A percentile compares a stretch with the other conserved stretches of the same genome.
Evolutionary conservation across 2,797 vertebrate species (phyloP).

Genomic region (Poeciliopsis paucimaculata): DNA sequence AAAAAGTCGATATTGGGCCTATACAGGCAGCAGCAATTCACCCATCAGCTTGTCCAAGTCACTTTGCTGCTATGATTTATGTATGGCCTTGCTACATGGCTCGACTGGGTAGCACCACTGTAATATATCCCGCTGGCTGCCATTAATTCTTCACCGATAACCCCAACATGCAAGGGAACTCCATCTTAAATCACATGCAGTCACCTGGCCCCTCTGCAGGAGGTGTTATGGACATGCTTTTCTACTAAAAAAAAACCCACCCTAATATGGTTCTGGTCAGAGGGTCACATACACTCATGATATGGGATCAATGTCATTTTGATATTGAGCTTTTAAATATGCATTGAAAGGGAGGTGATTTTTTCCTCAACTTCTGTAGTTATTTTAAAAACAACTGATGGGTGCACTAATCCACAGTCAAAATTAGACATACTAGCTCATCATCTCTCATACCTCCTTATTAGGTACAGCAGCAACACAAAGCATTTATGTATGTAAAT

Average conservation of each 20-base stretch:
- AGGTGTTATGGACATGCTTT: slow-evolving; percentile 44
- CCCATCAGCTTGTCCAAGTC: slow-evolving; percentile 79
- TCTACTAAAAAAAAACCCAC: not conserved
- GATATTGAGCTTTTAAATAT: not conserved
- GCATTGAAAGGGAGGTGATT: not conserved
- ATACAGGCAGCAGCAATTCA: slow-evolving; percentile 75
- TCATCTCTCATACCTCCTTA: not conserved
- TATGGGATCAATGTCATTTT: not conserved
- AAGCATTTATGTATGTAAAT: not conserved
- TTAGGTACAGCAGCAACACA: not conserved
- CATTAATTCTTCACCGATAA: slow-evolving; percentile 79
- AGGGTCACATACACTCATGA: not conserved
- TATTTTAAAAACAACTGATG: not conserved
- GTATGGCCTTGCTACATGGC: slow-evolving; percentile 73
- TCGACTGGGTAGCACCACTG: slow-evolving; percentile 64
- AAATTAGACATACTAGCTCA: not conserved
- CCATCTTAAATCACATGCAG: slow-evolving; percentile 70
- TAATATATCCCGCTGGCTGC: slow-evolving; percentile 71
- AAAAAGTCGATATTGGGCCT: slow-evolving; percentile 75
- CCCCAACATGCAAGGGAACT: slow-evolving; percentile 77
- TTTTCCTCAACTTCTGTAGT: not conserved
- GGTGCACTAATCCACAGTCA: not conserved
- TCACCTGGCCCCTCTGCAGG: slow-evolving; percentile 37
- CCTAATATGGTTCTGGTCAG: not conserved
- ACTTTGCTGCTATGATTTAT: slow-evolving; percentile 82